Conservation (phyloP, 2,888 invertebrate genomes). For the Acleris laterana region DNA sequence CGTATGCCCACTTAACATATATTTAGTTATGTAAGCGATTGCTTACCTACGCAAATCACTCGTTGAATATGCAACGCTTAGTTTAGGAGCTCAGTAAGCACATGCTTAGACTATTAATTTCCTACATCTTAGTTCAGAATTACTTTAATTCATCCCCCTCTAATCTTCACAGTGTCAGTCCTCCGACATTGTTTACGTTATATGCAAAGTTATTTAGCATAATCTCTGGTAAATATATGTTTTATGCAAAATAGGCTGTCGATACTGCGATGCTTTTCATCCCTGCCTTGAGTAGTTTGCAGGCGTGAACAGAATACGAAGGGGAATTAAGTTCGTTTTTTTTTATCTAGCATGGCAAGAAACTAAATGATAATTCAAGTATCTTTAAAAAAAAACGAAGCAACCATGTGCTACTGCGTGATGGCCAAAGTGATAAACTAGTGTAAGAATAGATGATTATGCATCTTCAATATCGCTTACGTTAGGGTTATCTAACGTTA, state of each 20-base stretch:
- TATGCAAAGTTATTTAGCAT: conserved; percentile 26
- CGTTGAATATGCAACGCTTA: conserved; percentile 82
- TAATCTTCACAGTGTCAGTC: conserved; percentile 47
- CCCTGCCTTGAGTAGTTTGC: conserved; percentile 5
- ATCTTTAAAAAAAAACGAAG: no score
- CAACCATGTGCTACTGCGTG: no score
- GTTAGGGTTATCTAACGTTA: no score
- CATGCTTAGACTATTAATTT: conserved; percentile 81
- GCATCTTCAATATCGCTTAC: no score
- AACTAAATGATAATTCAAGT: no score
- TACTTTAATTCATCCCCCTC: conserved; percentile 52
- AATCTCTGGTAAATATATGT: conserved; percentile 22
- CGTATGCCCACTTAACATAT: conserved; percentile 44
- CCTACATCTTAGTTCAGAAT: conserved; percentile 59
- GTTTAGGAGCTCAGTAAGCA: conserved; percentile 80
- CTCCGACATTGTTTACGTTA: conserved; percentile 32
- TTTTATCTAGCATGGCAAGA: no score
- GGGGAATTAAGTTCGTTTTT: neutral
- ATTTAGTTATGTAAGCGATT: conserved; percentile 76
- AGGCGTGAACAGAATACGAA: neutral
- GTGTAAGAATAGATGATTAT: no score
- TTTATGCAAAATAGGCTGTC: conserved; percentile 15
- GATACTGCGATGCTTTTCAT: conserved; percentile 2
- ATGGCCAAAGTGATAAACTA: no score
- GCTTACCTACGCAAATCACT: conserved; percentile 83